Base-by-base conservation (phyloP, 2,888 invertebrate species). In the Conchocele bisecta region DNA sequence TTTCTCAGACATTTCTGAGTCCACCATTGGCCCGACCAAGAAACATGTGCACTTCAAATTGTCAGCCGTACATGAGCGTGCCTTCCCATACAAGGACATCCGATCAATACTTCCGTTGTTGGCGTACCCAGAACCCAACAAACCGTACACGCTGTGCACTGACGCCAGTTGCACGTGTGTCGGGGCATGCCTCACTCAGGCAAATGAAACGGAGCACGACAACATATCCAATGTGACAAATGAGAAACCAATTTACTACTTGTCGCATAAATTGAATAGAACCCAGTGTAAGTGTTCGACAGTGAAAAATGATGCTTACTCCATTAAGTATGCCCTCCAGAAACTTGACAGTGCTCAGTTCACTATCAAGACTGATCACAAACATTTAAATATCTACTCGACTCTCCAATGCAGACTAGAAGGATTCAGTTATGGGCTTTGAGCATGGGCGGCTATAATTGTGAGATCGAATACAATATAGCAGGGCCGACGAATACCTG, bases 291-390 rank as follows among this genome's bases (percentile, higher is more conserved):
- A 56, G 3, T 31, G 44, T 5, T 37, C 35, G 9, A 58, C 58
- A 11, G 53, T 22, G 24, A 53, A 67, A 42, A 48, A 51, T 1
- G 24, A 63, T 13, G 29, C 42, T 0, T 71, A 57, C 46, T 31
- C 44, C 2, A 57, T 65, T 5, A 48, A 58, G 35, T 51, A 51
- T 20, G 7, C 39, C 6, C 51, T 72, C 4, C 64, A 59, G 2
- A 71, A 60, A 44, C 17, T 70, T n/a, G 63, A 70, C 20, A 48
- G 60, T 20, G 29, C 28, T 6, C 54, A 56, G 11, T 72, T 58
- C 28, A 31, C 41, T 1, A 31, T 70, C 7, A 64, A 51, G 39
- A 66, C 66, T n/a, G 66, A 72, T 24, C 69, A 74, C 37, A 58
- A 48, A 39, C 65, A 65, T 15, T 31, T 75, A 66, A 66, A n/a